Conservation (phyloP, 2,888 invertebrate species). For the Parnassius orleans region DNA sequence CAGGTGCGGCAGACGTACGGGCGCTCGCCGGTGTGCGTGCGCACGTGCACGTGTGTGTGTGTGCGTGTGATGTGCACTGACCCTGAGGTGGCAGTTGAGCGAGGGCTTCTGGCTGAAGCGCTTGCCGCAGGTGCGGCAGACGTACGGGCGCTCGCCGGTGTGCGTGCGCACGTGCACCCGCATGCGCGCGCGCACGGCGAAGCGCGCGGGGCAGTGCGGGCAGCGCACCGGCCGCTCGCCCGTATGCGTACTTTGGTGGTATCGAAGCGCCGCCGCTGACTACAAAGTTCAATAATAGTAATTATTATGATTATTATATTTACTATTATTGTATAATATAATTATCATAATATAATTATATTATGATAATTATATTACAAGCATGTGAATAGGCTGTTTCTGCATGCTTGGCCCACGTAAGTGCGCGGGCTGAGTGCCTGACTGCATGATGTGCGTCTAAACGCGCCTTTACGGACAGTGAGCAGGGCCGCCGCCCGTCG, state of each 20-base stretch:
- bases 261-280: conserved; percentile 55
- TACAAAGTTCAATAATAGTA: conserved; percentile 32
- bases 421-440: too few relatives aligned
- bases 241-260: conserved; percentile 64
- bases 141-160: conserved; percentile 64
- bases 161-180: conserved; percentile 53
- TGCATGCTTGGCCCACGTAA: too few relatives aligned
- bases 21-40: too few relatives aligned
- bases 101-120: conserved; percentile 70
- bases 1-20: conserved; percentile 49
- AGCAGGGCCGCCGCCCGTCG: too few relatives aligned
- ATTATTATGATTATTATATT: too few relatives aligned
- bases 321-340: too few relatives aligned
- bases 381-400: too few relatives aligned
- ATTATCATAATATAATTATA: too few relatives aligned
- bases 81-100: conserved; percentile 75
- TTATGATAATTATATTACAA: too few relatives aligned
- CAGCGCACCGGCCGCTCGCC: conserved; percentile 61
- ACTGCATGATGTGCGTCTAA: too few relatives aligned
- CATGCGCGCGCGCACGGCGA: conserved; percentile 53
- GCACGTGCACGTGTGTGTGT: too few relatives aligned
- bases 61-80: conserved; percentile 32
- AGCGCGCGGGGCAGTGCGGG: conserved; percentile 44
- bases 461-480: too few relatives aligned
- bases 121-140: conserved; percentile 56